Base-by-base conservation (phyloP, 1,140 invertebrate genomes). In the Paraescarpia echinospica region DNA sequence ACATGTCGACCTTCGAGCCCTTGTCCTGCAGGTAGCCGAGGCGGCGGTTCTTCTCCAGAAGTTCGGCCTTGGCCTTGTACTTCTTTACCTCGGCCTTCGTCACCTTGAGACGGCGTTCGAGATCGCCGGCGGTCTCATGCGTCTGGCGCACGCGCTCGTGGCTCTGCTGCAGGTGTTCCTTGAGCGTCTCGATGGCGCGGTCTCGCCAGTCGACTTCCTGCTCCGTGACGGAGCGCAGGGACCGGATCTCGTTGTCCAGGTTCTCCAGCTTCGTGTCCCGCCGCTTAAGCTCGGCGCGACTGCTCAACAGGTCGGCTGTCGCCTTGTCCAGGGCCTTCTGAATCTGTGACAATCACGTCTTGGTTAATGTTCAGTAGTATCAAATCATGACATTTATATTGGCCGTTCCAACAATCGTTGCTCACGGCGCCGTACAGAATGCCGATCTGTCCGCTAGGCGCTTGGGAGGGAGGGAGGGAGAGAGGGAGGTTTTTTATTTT, bases 11-110 rank as follows among this genome's bases (percentile, higher is more conserved):
- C 27, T 77, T 18, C 18, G 59, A 77, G 27, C 59, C 59, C 59
- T 77, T 77, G 89, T 35, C 89, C 2, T 90, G 5, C 33, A 35
- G 18, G 89, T 90, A 90, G 35, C 89, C 89, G 34, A 90, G 89
- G 14, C 89, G 89, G 4, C 89, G 33, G 35, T 90, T 90, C 89
- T 90, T 90, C 89, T 90, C 89, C 34, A 90, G 89, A 9, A 33
- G 89, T 9, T 90, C 89, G 89, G 89, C 89, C 35, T 90, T 90
- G 89, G 33, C 35, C 89, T 35, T 34, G 89, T 90, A 90, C 35
- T 90, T 90, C 18, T 18, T 35, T 2, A 90, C 33, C 35, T 90
- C 89, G 89, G 33, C 89, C 89, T 90, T 90, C 18, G 89, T 90
- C 18, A 34, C 35, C 89, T 34, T 35, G 33, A 90, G 35, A 1